Evolutionary conservation across 2,113 vertebrate species (phyloP).

Genomic region (Dicrurus megarhynchus): DNA sequence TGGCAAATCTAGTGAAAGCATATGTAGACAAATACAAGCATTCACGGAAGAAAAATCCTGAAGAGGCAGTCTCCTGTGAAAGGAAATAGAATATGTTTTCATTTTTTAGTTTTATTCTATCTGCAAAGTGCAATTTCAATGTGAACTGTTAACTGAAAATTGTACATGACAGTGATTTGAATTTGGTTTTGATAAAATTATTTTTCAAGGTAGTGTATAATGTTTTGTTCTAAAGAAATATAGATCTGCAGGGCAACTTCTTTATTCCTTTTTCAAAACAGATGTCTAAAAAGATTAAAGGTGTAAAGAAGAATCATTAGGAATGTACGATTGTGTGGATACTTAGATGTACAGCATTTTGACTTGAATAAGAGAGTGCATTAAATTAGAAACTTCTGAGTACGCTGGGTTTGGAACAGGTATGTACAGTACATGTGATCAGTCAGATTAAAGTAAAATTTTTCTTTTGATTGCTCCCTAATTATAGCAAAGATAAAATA

Average conservation of each 20-base stretch:
- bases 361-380: conserved; percentile 65
- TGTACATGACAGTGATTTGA: conserved; percentile 75
- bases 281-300: conserved; percentile 67
- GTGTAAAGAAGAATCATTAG: conserved; percentile 60
- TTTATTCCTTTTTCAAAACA: conserved; percentile 72
- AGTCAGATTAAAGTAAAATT: conserved; percentile 68
- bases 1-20: conserved; percentile 95
- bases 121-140: conserved; percentile 94
- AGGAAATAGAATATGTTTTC: conserved; percentile 54
- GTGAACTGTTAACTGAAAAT: conserved; percentile 75
- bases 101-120: conserved; percentile 16
- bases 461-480: conserved; percentile 73
- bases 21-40: conserved; percentile 99
- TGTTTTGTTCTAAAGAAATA: conserved; percentile 79
- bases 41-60: conserved; percentile 85
- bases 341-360: conserved; percentile 73
- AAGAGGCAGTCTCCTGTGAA: conserved; percentile 68
- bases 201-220: conserved; percentile 85
- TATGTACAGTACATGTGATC: conserved; percentile 71
- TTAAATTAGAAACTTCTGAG: conserved; percentile 62
- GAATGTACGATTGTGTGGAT: conserved; percentile 69
- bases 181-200: conserved; percentile 86
- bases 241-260: conserved; percentile 72
- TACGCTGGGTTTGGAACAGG: conserved; percentile 66
- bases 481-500: conserved; percentile 70